Percentiles rank a stretch among this genome's conserved stretches.
Evolutionary conservation across 2,113 vertebrate species (phyloP).

Genomic region (Laterallus jamaicensis): DNA sequence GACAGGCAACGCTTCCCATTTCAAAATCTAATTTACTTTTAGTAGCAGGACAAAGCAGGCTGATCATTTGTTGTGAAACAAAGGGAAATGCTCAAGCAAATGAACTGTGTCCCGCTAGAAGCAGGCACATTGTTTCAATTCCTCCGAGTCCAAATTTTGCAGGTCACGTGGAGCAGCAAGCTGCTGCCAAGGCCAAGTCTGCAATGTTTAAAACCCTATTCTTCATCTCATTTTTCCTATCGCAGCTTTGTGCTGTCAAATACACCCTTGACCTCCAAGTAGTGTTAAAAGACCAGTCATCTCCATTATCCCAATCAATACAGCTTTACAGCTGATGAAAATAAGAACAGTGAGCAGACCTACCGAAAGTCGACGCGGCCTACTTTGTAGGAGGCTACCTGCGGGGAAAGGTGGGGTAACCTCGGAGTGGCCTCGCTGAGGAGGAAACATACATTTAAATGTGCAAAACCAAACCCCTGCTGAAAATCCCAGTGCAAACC

Average conservation of each 20-base stretch:
- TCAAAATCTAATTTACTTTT: conserved; percentile 39
- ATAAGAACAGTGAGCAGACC: background rate
- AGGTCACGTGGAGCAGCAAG: background rate
- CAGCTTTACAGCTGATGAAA: background rate
- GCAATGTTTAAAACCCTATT: background rate
- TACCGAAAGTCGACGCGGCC: background rate
- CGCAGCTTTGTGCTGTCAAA: background rate
- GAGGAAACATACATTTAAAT: background rate
- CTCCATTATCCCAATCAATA: background rate
- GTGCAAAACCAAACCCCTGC: background rate
- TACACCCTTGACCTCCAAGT: background rate
- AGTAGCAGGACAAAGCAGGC: conserved; percentile 14
- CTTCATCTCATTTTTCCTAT: background rate
- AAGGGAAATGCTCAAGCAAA: conserved; percentile 18
- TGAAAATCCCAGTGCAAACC: background rate
- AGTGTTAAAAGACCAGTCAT: background rate
- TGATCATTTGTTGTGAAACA: conserved; percentile 8
- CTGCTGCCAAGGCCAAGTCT: background rate
- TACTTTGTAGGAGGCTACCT: background rate
- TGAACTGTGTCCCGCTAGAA: conserved; percentile 25
- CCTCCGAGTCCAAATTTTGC: background rate
- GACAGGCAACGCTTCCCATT: background rate
- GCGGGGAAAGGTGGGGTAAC: background rate
- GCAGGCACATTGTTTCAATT: conserved; percentile 7
- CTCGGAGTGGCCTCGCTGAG: accelerated